A percentile compares a stretch with the other conserved stretches of the same genome.
These are phyloP conservation scores for Eutolmus rufibarbis DNA, from an alignment of 2,888 invertebrate genomes.

Conservation along the genomic window DNA sequence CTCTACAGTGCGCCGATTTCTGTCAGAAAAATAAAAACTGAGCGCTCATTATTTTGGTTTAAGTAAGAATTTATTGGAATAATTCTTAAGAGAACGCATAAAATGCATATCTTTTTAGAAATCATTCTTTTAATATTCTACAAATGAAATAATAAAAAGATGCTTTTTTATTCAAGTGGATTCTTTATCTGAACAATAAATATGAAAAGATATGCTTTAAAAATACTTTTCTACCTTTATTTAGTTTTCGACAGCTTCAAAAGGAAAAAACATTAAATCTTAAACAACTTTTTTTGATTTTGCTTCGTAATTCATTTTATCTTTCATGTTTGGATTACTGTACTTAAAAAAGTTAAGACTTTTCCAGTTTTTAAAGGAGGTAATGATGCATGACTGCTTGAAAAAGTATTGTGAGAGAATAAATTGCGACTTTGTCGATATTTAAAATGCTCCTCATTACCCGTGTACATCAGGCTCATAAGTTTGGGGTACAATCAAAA, in stretches of 20 bases:
- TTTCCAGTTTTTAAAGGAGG: not conserved
- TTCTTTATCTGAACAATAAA: too few species aligned
- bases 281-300: not conserved
- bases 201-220: not conserved
- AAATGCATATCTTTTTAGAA: too few species aligned
- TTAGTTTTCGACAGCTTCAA: not conserved
- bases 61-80: too few species aligned
- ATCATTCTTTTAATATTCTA: too few species aligned
- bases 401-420: not conserved
- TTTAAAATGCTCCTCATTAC: not conserved
- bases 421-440: not conserved
- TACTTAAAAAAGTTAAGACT: not conserved
- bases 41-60: too few species aligned
- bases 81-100: too few species aligned
- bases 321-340: not conserved
- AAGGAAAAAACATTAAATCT: not conserved
- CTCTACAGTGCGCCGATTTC: too few species aligned
- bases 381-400: not conserved
- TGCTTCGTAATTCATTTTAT: not conserved
- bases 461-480: not conserved
- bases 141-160: too few species aligned
- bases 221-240: not conserved
- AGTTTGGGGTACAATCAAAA: not conserved
- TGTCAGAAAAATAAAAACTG: too few species aligned
- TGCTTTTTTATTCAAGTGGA: too few species aligned